A percentile compares a stretch with the other conserved stretches of the same genome.
Conservation (phyloP, 2,113 vertebrate genomes). For the Onychostoma macrolepis region DNA sequence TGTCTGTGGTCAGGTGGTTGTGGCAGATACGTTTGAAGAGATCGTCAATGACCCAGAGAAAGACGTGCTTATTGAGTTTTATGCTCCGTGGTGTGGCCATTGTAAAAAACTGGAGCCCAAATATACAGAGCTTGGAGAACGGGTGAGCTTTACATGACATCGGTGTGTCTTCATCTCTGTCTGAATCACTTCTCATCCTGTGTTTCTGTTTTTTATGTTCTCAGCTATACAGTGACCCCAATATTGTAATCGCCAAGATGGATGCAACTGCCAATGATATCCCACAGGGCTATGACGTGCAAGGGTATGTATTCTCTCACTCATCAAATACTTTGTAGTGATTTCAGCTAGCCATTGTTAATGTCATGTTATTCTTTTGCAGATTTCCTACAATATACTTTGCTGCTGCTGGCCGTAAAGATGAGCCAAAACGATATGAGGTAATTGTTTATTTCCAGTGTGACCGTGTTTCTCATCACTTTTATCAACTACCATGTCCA, state of each 20-base stretch:
- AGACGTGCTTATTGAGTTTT: constrained; percentile 77
- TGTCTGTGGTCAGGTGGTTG: constrained; percentile 70
- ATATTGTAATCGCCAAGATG: constrained; percentile 74
- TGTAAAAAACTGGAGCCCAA: constrained; percentile 78
- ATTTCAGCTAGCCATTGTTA: not conserved
- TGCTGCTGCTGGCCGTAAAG: constrained; percentile 65
- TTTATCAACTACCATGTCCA: not conserved
- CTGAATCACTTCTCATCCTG: not conserved
- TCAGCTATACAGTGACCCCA: constrained; percentile 67
- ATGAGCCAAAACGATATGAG: constrained; percentile 72
- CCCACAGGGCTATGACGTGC: constrained; percentile 71
- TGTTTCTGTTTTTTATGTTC: not conserved
- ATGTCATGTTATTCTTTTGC: constrained; percentile 9
- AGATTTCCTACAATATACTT: constrained; percentile 80
- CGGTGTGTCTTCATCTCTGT: not conserved
- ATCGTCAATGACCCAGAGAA: constrained; percentile 70
- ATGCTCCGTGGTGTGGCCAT: constrained; percentile 73
- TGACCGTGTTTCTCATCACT: not conserved
- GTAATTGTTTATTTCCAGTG: constrained; percentile 49
- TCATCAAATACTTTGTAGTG: not conserved
- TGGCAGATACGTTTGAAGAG: constrained; percentile 77
- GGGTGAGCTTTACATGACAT: constrained; percentile 53
- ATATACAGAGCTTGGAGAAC: constrained; percentile 70
- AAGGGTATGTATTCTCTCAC: constrained; percentile 66
- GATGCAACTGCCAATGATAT: constrained; percentile 75